Conservation (phyloP, 2,797 vertebrate species). For the Hippopotamyrus pictus region DNA sequence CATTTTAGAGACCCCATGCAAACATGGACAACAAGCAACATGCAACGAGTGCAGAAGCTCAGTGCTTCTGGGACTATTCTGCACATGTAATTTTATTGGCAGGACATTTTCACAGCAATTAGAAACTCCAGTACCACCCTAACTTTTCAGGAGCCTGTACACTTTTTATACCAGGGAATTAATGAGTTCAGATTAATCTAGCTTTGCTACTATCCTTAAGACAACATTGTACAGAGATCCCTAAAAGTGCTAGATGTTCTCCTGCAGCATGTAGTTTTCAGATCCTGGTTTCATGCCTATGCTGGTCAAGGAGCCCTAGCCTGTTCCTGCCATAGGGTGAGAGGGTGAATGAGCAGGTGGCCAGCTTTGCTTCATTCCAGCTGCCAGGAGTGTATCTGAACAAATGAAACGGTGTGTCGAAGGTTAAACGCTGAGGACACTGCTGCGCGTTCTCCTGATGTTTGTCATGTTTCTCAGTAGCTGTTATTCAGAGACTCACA, state of each 20-base stretch:
- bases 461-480: neutral
- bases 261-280: neutral
- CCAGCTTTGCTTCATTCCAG: neutral
- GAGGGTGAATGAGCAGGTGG: neutral
- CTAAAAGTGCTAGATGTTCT: neutral
- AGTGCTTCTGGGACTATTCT: neutral
- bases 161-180: neutral
- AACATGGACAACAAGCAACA: neutral
- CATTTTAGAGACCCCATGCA: neutral
- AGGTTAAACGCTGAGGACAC: neutral
- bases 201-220: neutral
- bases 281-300: neutral
- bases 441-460: neutral
- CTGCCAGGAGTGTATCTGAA: neutral
- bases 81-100: slow-evolving; percentile 54
- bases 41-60: neutral
- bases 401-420: neutral
- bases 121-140: slow-evolving; percentile 41
- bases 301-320: neutral
- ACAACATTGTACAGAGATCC: slow-evolving; percentile 3
- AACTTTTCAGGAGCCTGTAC: neutral
- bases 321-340: neutral
- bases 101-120: slow-evolving; percentile 56
- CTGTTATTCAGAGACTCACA: neutral
- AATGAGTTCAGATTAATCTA: neutral